These are phyloP conservation scores for Danio rerio DNA, from an alignment of 2,113 vertebrate species.

Conservation along the genomic window DNA sequence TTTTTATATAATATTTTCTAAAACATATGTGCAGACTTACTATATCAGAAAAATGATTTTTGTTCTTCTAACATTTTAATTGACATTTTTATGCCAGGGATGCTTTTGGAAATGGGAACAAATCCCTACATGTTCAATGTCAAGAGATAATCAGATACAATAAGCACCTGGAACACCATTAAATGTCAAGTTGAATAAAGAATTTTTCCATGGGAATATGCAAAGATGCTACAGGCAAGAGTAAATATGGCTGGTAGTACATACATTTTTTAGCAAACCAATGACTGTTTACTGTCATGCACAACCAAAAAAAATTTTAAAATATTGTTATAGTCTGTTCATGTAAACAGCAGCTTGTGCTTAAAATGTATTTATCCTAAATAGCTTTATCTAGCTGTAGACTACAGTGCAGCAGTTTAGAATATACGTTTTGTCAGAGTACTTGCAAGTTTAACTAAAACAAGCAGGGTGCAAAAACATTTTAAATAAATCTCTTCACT, in stretches of 20 bases:
- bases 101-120: background rate
- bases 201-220: background rate
- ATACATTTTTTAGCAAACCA: background rate
- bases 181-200: background rate
- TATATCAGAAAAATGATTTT: too few relatives aligned
- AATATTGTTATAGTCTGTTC: too few relatives aligned
- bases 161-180: background rate
- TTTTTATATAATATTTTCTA: too few relatives aligned
- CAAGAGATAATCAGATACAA: background rate
- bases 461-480: background rate
- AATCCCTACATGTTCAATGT: background rate
- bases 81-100: too few relatives aligned
- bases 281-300: too few relatives aligned
- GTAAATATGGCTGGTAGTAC: constrained; percentile 9
- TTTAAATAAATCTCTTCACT: constrained; percentile 1
- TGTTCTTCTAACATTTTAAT: too few relatives aligned
- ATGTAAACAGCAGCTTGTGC: too few relatives aligned
- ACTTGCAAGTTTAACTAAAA: constrained; percentile 4
- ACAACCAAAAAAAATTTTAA: too few relatives aligned
- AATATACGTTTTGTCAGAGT: too few relatives aligned
- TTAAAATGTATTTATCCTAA: too few relatives aligned
- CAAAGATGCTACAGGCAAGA: background rate
- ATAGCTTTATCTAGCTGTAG: too few relatives aligned
- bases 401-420: background rate
- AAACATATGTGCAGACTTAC: too few relatives aligned